phyloP scores from a whole-genome alignment of 2,113 vertebrate species.

The Speoplatyrhinus poulsoni region DNA sequence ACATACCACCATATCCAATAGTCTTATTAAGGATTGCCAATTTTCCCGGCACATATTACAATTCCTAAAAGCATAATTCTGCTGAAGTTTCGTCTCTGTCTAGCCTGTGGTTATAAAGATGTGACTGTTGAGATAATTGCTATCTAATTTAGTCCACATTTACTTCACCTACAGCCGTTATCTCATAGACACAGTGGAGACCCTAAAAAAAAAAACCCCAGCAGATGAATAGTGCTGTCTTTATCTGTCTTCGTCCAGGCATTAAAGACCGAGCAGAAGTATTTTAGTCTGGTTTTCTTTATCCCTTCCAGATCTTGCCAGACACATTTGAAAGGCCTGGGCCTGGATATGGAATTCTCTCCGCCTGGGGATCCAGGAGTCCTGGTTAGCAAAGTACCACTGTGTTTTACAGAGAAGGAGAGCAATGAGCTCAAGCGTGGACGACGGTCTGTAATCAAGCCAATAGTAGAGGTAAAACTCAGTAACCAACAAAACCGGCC shows the following conservation, averaged over 20 bases:
- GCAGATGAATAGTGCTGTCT: too few relatives aligned
- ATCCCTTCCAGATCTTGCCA: constrained; percentile 80
- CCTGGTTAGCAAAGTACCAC: constrained; percentile 85
- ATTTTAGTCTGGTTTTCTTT: neutral
- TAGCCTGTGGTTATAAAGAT: too few relatives aligned
- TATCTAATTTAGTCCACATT: neutral
- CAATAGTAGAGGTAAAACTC: constrained; percentile 84
- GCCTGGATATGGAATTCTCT: constrained; percentile 85
- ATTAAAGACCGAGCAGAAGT: neutral
- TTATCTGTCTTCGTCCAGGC: too few relatives aligned
- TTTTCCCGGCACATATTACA: too few relatives aligned
- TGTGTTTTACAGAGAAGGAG: constrained; percentile 92
- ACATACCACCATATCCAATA: neutral
- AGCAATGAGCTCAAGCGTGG: constrained; percentile 86
- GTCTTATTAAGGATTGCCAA: neutral
- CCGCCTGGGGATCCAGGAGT: constrained; percentile 67
- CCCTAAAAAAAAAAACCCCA: too few relatives aligned
- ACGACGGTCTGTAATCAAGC: constrained; percentile 82
- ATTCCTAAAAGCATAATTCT: too few relatives aligned
- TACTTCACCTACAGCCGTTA: neutral
- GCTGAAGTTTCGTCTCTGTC: too few relatives aligned
- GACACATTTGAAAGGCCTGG: constrained; percentile 79
- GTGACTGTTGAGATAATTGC: too few relatives aligned
- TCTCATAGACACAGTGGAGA: neutral
- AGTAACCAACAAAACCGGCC: neutral